Conservation (phyloP, 1,140 invertebrate genomes). For the Aphaenogaster floridana region DNA sequence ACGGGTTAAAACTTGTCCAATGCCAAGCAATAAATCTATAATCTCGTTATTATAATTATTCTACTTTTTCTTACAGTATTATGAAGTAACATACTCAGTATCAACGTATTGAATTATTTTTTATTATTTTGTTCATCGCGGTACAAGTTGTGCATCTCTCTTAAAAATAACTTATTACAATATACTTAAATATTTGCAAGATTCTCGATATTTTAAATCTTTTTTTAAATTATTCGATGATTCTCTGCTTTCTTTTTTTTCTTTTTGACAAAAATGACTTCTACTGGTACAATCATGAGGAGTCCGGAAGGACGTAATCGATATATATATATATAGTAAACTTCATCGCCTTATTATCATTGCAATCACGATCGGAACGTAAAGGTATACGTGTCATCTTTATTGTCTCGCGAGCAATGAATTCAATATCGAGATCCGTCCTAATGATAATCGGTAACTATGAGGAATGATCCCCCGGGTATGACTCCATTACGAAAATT, state of each 20-base stretch:
- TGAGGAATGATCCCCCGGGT: conserved; percentile 56
- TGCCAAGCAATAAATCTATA: not conserved
- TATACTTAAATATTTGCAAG: not conserved
- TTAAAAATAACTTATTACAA: not conserved
- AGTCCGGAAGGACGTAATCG: not conserved
- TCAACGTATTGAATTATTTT: not conserved
- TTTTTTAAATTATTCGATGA: not conserved
- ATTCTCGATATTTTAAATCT: not conserved
- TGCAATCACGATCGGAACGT: not conserved
- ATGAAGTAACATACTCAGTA: not conserved
- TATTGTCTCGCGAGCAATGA: conserved; percentile 54
- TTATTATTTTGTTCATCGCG: not conserved
- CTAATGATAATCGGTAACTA: conserved; percentile 58
- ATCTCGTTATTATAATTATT: not conserved
- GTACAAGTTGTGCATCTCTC: not conserved
- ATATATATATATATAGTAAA: not conserved
- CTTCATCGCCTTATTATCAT: conserved; percentile 34
- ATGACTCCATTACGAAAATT: conserved; percentile 73
- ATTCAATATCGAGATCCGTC: conserved; percentile 68
- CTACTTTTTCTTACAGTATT: not conserved
- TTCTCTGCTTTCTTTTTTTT: not conserved
- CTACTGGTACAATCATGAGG: no score
- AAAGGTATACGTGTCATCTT: not conserved
- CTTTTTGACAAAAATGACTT: not conserved
- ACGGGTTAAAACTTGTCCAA: not conserved